Evolutionary conservation across 1,140 invertebrate species (phyloP), one percentile per base, ranked within the genome.

Genomic region (Diprion similis): DNA sequence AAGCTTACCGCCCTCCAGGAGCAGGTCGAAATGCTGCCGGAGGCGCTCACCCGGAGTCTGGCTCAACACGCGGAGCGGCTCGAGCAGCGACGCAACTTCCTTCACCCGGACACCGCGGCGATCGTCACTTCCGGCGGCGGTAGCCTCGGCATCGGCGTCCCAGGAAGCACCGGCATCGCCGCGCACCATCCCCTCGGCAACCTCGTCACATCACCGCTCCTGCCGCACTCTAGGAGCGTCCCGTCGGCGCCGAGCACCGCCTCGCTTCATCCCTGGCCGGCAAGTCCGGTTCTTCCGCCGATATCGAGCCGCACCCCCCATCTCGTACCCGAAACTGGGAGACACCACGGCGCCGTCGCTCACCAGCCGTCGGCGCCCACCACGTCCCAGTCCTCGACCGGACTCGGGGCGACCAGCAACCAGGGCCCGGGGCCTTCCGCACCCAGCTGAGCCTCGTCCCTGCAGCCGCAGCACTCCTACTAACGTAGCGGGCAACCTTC

Each of bases 71-170:
- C 87, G 45, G 91, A 92, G 77, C 89, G 90, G 69, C 90, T 93
- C 77, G 94, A 95, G 79, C 94, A 95, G 81, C 88, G 94, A 71
- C 90, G 93, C 70, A 94, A 96, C 83, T 95, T 95, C 88, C 90
- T 96, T 68, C 95, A 96, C 86, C 95, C 95, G 51, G 95, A 96
- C 80, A 93, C 94, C 46, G 93, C 93, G 48, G 93, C 92, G n/a
- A 84, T 89, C 75, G 71, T 88, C 79, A 79, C 89, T 78, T 84
- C 87, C 76, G 79, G 84, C 82, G 66, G 82, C 79, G 72, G 87
- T 80, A 79, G 85, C 79, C 71, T 83, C 73, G 71, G 83, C 82
- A 46, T 86, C 86, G 66, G 85, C 81, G 74, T 79, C 81, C 66
- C 85, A 82, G 84, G 82, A 82, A 46, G 81, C 78, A 73, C 83